Base-by-base conservation (phyloP, 1,140 invertebrate genomes). In the Stegodyphus mimosarum region DNA sequence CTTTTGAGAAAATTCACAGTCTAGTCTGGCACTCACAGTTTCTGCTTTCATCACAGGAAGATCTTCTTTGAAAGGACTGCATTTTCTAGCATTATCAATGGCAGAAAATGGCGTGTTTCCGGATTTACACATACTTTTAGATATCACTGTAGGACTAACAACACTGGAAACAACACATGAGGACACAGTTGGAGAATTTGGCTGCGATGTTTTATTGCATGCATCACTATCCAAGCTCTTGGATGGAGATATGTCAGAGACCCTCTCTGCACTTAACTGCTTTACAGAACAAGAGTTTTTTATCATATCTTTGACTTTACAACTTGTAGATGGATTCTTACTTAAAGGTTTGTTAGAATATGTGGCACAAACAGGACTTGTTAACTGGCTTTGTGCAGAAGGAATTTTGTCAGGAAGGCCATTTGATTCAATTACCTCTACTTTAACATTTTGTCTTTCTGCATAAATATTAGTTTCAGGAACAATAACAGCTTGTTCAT, bases 1-100 rank as follows among this genome's bases (percentile, higher is more conserved):
- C 52, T 78, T 86, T 49, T 77, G 83, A n/a, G 83, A 71, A 52
- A 86, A 86, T n/a, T 86, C 83, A 66, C 75, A 77, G 48, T 86
- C 83, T 17, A 64, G 52, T 33, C 83, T 49, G 6, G 51, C 6
- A 48, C 33, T 73, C 2, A 66, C 53, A 10, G 60, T 15, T 73
- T 86, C 83, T 33, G 83, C 67, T 60, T 86, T 86, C 83, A 86
- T 78, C 6, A 86, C 63, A 51, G 83, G 66, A 49, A 49, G 15
- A 18, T 55, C 51, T 53, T 73, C 71, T n/a, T 73, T 73, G 15
- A 52, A 17, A 7, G 51, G 13, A 73, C 51, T 73, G 10, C n/a
- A 49, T 55, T 73, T 73, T 6, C 51, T 17, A n/a, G 15, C 18
- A 11, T 7, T 50, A 1, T 71, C 69, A 15, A 17, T 6, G n/a